phyloP scores from a whole-genome alignment of 53 echinoderm and acorn worm genomes.

The Glandiceps talaboti region DNA sequence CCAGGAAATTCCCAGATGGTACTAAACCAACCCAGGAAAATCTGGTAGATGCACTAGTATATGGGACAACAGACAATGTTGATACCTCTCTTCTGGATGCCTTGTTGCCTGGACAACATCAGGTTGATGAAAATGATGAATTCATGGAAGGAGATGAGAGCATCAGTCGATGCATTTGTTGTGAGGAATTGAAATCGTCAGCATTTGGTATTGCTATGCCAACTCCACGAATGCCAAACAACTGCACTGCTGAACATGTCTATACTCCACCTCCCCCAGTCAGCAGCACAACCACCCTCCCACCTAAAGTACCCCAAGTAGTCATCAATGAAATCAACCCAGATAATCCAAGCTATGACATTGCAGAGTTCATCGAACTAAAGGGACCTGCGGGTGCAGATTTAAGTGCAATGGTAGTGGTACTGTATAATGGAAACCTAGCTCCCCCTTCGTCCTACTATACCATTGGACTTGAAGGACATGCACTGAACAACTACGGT shows the following conservation, averaged over 20 bases:
- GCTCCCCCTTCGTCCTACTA: conserved; percentile 15
- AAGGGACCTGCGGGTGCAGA: conserved; percentile 29
- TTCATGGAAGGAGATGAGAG: conserved; percentile 29
- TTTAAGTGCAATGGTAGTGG: conserved; percentile 35
- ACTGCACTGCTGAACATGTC: conserved; percentile 5
- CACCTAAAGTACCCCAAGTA: conserved; percentile 8
- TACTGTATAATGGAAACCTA: conserved; percentile 12
- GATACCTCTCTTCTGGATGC: conserved; percentile 16
- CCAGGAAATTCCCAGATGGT: conserved; percentile 21
- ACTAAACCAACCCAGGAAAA: conserved; percentile 21
- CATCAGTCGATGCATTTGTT: conserved; percentile 44
- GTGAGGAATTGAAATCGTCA: conserved; percentile 10
- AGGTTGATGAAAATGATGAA: conserved; percentile 15
- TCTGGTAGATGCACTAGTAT: conserved; percentile 69
- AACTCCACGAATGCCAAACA: conserved; percentile 41
- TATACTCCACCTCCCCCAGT: neutral
- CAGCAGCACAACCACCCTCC: neutral
- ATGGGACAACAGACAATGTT: conserved; percentile 26
- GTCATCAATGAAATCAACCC: conserved; percentile 68
- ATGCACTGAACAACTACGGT: conserved; percentile 20
- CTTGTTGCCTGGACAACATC: conserved; percentile 43
- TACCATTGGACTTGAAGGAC: conserved; percentile 9
- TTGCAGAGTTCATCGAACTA: conserved; percentile 47
- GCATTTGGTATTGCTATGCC: conserved; percentile 30
- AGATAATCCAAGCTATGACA: conserved; percentile 18